Base-by-base conservation (phyloP, 2,888 invertebrate genomes). In the Cataglyphis albicans region DNA sequence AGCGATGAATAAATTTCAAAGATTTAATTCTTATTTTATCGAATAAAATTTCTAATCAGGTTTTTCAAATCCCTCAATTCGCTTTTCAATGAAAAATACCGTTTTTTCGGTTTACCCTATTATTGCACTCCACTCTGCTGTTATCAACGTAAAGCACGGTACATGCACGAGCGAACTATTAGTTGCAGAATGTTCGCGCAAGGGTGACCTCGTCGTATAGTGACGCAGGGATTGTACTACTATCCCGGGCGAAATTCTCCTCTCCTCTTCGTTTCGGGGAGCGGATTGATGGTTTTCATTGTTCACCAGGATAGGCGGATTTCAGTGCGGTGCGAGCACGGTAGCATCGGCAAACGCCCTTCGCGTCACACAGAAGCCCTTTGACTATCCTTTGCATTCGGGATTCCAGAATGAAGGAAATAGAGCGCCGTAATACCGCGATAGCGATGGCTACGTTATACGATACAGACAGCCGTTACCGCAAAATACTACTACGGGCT, bases 231-330 rank as follows among this genome's bases (percentile, higher is more conserved):
- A 74, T 73, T 81, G 81, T 55, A 74, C 38, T 29, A 74, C 29
- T 52, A 74, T 61, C 25, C 29, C 35, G 44, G 3, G 82, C 63
- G 81, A 67, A 83, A 83, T 83, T 86, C 86, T 84, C 84, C 74
- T 84, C 90, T 90, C 82, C 74, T 84, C 90, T 90, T 81, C 87
- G 74, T 90, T 90, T 88, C 87, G 82, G 83, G 81, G 81, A 83
- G 81, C 84, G 89, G 91, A 92, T 93, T 90, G 91, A 93, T 92
- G 91, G 89, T 91, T 92, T 91, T 92, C 91, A 92, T 92, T 92
- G 91, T 92, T 92, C 90, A 88, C 84, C 84, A 84, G 88, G 90
- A 91, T 90, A 87, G 87, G 83, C 81, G 90, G 91, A 91, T 89
- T 92, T 91, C 83, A 80, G 72, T 81, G 72, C 38, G 80, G 78